phyloP scores from a whole-genome alignment of 2,113 vertebrate species.

The Xyliphius kryptos region DNA sequence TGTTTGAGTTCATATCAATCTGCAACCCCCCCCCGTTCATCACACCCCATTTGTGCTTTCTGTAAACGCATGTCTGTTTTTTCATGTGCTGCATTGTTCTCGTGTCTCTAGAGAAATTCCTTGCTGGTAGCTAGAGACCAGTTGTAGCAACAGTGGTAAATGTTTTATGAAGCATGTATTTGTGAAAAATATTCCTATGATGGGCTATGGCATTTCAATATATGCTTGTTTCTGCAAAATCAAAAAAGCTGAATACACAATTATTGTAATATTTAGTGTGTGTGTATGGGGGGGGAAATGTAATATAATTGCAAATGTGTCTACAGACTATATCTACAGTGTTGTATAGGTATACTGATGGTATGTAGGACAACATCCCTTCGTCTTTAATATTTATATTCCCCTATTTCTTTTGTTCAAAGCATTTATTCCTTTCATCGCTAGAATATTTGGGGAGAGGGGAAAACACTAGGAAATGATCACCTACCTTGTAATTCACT shows the following conservation, averaged over 20 bases:
- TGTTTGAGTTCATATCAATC: slow-evolving; percentile 13
- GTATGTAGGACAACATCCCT: neutral
- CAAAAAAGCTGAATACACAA: no score
- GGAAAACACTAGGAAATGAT: neutral
- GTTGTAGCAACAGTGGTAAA: slow-evolving; percentile 59
- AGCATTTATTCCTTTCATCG: neutral
- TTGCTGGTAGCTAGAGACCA: slow-evolving; percentile 50
- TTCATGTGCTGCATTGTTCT: slow-evolving; percentile 38
- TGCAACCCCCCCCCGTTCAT: slow-evolving; percentile 11
- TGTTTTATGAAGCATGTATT: slow-evolving; percentile 43
- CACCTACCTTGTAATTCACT: neutral
- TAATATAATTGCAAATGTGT: slow-evolving; percentile 2
- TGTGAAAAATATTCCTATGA: no score
- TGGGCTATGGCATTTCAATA: no score
- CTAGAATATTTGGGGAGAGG: neutral
- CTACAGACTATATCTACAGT: neutral
- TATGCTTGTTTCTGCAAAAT: no score
- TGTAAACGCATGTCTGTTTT: slow-evolving; percentile 2
- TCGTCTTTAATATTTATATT: neutral
- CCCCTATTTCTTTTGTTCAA: slow-evolving; percentile 5
- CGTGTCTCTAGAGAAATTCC: slow-evolving; percentile 46
- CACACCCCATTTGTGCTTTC: no score
- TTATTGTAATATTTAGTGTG: neutral
- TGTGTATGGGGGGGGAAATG: neutral
- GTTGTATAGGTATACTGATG: slow-evolving; percentile 8